Evolutionary conservation across 2,888 invertebrate species (phyloP).

Genomic region (Cephus rjabovi): DNA sequence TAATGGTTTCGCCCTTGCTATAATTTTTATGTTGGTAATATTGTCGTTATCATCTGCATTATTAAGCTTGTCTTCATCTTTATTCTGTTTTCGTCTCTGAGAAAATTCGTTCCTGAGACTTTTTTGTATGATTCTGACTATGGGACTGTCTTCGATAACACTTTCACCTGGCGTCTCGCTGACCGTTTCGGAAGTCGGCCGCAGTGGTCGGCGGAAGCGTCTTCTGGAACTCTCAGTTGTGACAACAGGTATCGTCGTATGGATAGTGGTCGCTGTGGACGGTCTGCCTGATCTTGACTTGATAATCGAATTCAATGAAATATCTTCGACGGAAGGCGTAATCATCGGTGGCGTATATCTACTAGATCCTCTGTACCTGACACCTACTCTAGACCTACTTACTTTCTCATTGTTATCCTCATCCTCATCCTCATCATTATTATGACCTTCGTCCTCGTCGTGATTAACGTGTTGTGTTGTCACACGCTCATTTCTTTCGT

Average conservation of each 20-base stretch:
- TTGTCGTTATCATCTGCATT: slow-evolving; percentile 19
- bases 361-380: slow-evolving; percentile 32
- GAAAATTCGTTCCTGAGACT: neutral
- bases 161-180: neutral
- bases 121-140: slow-evolving; percentile 41
- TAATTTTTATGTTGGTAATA: slow-evolving; percentile 45
- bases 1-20: slow-evolving; percentile 25
- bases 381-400: slow-evolving; percentile 25
- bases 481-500: slow-evolving; percentile 10
- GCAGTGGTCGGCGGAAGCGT: slow-evolving; percentile 13
- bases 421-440: slow-evolving; percentile 5
- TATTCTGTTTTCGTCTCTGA: slow-evolving; percentile 19
- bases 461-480: neutral
- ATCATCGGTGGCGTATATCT: slow-evolving; percentile 39
- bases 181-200: slow-evolving; percentile 9
- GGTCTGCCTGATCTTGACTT: neutral
- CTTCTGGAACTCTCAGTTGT: slow-evolving; percentile 21
- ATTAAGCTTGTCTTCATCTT: slow-evolving; percentile 21
- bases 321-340: slow-evolving; percentile 7
- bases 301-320: neutral
- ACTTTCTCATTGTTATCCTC: slow-evolving; percentile 19
- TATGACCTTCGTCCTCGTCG: slow-evolving; percentile 1
- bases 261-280: slow-evolving; percentile 13
- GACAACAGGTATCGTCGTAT: slow-evolving; percentile 3
- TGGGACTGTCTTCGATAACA: slow-evolving; percentile 40